Percentiles rank a stretch among this genome's conserved stretches.
These are phyloP conservation scores for Orius insidiosus DNA, from an alignment of 1,140 invertebrate species.

Conservation along the genomic window DNA sequence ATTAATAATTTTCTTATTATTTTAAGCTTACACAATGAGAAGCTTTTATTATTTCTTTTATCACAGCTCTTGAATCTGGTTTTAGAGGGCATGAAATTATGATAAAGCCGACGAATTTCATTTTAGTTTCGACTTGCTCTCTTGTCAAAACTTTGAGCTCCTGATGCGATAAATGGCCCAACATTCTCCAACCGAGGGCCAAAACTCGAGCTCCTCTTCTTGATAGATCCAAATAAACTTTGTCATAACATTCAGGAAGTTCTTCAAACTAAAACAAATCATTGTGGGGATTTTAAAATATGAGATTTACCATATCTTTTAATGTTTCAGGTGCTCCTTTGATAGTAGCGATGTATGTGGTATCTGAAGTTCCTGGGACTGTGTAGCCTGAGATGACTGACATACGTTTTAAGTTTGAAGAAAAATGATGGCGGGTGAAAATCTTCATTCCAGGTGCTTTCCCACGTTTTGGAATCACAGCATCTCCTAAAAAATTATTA, in stretches of 20 bases:
- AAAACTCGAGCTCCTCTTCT: conserved; percentile 85
- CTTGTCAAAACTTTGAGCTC: conserved; percentile 64
- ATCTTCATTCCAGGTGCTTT: conserved; percentile 80
- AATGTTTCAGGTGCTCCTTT: conserved; percentile 97
- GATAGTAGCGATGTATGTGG: conserved; percentile 74
- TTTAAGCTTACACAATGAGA: conserved; percentile 60
- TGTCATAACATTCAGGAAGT: conserved; percentile 53
- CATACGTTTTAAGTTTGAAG: conserved; percentile 93
- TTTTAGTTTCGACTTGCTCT: conserved; percentile 70
- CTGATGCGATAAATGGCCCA: conserved; percentile 49
- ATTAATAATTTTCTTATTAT: too few species aligned
- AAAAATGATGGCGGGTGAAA: conserved; percentile 89
- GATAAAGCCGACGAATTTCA: conserved; percentile 93
- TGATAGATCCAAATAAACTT: conserved; percentile 75
- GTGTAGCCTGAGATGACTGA: conserved; percentile 85
- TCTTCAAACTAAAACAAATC: conserved; percentile 39
- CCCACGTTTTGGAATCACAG: conserved; percentile 79
- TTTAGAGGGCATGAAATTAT: conserved; percentile 97
- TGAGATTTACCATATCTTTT: conserved; percentile 64
- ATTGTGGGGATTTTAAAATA: too few species aligned
- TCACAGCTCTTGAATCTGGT: conserved; percentile 78
- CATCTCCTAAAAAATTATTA: conserved; percentile 49
- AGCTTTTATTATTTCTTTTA: conserved; percentile 79
- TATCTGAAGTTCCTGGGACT: conserved; percentile 54
- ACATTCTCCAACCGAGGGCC: conserved; percentile 71